Conservation (phyloP, 2,797 vertebrate genomes). For the Myotis vivesi region DNA sequence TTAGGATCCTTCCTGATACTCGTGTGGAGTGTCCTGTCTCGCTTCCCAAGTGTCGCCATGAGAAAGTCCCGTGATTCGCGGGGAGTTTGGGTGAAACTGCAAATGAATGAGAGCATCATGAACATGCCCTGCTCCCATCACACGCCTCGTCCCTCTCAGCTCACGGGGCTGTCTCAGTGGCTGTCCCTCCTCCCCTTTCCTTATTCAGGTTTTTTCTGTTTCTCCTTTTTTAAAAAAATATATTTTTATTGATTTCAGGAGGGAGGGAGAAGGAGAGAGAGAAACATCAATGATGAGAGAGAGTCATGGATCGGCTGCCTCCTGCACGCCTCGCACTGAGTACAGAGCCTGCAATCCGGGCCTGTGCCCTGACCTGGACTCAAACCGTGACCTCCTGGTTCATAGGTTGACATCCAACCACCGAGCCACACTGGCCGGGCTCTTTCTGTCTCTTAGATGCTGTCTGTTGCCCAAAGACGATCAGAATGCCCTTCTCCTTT, state of each 20-base stretch:
- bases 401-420: too few species aligned
- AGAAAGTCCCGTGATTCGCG: not conserved
- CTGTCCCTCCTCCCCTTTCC: not conserved
- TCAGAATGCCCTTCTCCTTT: not conserved
- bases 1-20: not conserved
- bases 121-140: not conserved
- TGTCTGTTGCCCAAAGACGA: not conserved
- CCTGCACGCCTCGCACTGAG: too few species aligned
- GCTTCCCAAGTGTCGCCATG: not conserved
- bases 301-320: too few species aligned
- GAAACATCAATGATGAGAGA: too few species aligned
- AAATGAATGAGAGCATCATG: not conserved
- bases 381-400: too few species aligned
- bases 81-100: not conserved
- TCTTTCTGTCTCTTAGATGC: not conserved
- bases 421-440: not conserved
- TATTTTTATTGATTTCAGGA: too few species aligned
- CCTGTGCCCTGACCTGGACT: too few species aligned
- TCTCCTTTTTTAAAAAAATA: too few species aligned
- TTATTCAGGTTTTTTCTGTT: not conserved
- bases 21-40: not conserved
- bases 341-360: fast-evolving
- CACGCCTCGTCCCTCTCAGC: not conserved
- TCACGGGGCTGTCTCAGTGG: not conserved
- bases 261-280: too few species aligned